A percentile compares a stretch with the other conserved stretches of the same genome.
Evolutionary conservation across 2,797 vertebrate genomes (phyloP).

Genomic region (Pagetopsis macropterus): DNA sequence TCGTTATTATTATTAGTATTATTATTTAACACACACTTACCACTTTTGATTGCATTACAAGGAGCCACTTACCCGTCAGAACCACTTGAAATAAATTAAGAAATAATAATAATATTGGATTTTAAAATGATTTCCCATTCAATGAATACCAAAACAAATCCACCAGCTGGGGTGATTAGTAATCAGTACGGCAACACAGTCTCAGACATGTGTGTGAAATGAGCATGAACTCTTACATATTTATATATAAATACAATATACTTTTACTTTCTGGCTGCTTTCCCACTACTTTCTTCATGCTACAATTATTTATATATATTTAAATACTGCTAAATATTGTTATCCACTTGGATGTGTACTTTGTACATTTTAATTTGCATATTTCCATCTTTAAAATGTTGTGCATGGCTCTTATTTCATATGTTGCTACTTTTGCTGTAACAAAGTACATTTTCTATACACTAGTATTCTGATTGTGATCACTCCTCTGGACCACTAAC

Average conservation of each 20-base stretch:
- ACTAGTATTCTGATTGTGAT: too few species aligned
- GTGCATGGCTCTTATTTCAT: too few species aligned
- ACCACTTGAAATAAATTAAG: not conserved
- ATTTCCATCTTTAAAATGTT: too few species aligned
- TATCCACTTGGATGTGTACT: too few species aligned
- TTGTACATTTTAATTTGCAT: too few species aligned
- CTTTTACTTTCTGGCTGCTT: too few species aligned
- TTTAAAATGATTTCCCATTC: not conserved
- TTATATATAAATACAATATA: too few species aligned
- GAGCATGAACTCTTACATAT: slow-evolving; percentile 36
- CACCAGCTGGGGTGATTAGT: not conserved
- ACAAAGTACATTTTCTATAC: too few species aligned
- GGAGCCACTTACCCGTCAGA: slow-evolving; percentile 12
- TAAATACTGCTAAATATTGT: too few species aligned
- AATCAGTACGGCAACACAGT: not conserved
- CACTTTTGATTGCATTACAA: not conserved
- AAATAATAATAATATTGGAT: not conserved
- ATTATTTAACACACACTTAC: slow-evolving; percentile 4
- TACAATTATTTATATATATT: too few species aligned
- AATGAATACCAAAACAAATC: not conserved
- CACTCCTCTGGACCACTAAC: not conserved
- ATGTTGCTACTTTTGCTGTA: too few species aligned
- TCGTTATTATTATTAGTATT: not conserved
- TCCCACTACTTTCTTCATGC: too few species aligned
- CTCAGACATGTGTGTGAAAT: slow-evolving; percentile 39